Evolutionary conservation across 92 coral and sea anemone species (phyloP).

Genomic region (Palythoa heliodiscus): DNA sequence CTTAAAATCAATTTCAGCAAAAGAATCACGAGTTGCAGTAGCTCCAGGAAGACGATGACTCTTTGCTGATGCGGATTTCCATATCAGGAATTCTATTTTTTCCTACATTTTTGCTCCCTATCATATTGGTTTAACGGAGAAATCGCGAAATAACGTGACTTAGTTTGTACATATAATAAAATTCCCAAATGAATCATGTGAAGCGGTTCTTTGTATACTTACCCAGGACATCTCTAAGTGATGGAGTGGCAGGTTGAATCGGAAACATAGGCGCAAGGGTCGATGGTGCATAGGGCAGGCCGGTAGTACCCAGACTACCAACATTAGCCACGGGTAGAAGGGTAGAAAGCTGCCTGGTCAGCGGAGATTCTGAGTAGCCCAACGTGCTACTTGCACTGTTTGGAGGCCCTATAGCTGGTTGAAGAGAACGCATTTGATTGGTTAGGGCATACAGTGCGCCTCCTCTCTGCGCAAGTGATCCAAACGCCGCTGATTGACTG

Average conservation of each 20-base stretch:
- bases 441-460: constrained; percentile 8
- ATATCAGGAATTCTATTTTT: no score
- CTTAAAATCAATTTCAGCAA: no score
- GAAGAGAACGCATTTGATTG: constrained; percentile 20
- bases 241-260: constrained; percentile 44
- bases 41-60: no score
- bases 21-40: no score
- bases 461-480: not conserved
- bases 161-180: no score
- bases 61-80: no score
- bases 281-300: constrained; percentile 38
- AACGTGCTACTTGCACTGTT: constrained; percentile 29
- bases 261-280: constrained; percentile 66
- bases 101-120: no score
- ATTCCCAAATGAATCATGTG: not conserved
- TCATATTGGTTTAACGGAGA: no score
- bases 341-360: constrained; percentile 61
- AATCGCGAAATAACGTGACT: no score
- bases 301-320: constrained; percentile 48
- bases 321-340: constrained; percentile 42
- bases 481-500: constrained; percentile 21
- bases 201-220: not conserved
- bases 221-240: constrained; percentile 47
- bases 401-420: constrained; percentile 20
- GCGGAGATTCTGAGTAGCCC: constrained; percentile 56